Evolutionary conservation across 2,113 vertebrate genomes (phyloP).

Genomic region (Agapornis roseicollis): DNA sequence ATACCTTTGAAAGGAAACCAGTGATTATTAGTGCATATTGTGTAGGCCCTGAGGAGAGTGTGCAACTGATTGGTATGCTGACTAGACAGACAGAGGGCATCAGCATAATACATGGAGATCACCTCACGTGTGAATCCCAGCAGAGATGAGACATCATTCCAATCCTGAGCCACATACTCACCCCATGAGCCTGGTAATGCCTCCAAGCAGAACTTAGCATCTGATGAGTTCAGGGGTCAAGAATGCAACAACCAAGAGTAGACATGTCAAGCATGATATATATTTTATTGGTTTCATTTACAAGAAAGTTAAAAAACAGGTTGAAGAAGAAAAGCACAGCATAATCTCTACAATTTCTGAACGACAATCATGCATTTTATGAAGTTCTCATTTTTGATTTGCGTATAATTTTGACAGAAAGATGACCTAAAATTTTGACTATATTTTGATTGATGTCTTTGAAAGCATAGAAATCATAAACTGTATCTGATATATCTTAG

Average conservation of each 20-base stretch:
- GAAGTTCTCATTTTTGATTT: not conserved
- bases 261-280: not conserved
- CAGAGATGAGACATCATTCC: not conserved
- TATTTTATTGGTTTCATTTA: constrained; percentile 34
- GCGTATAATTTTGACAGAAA: not conserved
- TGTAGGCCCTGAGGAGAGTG: not conserved
- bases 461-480: not conserved
- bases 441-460: not conserved
- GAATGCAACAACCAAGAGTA: not conserved
- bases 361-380: not conserved
- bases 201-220: not conserved
- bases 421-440: not conserved
- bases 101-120: not conserved
- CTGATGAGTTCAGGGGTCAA: not conserved
- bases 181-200: not conserved
- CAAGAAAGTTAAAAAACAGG: not conserved
- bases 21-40: not conserved
- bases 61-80: not conserved
- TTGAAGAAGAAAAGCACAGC: not conserved
- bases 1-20: not conserved
- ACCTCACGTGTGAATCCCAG: not conserved
- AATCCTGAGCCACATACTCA: not conserved
- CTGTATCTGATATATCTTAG: not conserved
- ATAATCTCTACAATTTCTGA: not conserved
- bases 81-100: fast-evolving